A percentile compares a stretch with the other conserved stretches of the same genome.
These are phyloP conservation scores for Heterocephalus glaber DNA, from an alignment of 2,113 vertebrate species.

Conservation along the genomic window DNA sequence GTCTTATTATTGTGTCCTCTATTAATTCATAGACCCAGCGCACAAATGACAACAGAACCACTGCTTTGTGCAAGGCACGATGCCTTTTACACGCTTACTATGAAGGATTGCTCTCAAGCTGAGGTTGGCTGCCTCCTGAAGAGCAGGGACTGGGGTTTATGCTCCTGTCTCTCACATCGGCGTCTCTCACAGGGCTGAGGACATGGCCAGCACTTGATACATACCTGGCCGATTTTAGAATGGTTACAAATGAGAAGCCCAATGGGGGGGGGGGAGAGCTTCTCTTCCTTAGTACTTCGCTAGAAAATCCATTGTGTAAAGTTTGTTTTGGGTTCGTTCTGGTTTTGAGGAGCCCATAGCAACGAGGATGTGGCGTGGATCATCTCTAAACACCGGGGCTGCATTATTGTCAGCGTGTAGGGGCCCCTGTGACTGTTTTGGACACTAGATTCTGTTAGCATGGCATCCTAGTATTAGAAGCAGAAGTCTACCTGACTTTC, in stretches of 20 bases:
- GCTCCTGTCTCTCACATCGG: neutral
- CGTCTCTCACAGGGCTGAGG: neutral
- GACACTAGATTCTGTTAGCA: constrained; percentile 26
- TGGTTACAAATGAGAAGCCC: neutral
- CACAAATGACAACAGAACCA: constrained; percentile 64
- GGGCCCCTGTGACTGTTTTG: neutral
- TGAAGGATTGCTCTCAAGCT: constrained; percentile 53
- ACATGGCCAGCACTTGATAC: neutral
- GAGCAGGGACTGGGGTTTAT: neutral
- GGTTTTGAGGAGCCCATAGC: neutral
- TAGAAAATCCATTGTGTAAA: neutral
- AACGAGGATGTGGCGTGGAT: neutral
- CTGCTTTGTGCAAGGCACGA: constrained; percentile 71
- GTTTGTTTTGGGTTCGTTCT: neutral
- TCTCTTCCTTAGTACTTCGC: neutral
- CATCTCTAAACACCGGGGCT: neutral
- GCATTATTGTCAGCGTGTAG: neutral
- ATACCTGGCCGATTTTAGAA: neutral
- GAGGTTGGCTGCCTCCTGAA: constrained; percentile 15
- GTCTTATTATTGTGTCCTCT: constrained; percentile 64
- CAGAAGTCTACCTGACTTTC: constrained; percentile 4
- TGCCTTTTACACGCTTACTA: neutral
- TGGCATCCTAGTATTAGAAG: neutral
- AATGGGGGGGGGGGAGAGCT: neutral
- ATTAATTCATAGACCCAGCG: constrained; percentile 65